A percentile compares a stretch with the other conserved stretches of the same genome.
Conservation (phyloP, 2,113 vertebrate species). For the Pimephales promelas region DNA sequence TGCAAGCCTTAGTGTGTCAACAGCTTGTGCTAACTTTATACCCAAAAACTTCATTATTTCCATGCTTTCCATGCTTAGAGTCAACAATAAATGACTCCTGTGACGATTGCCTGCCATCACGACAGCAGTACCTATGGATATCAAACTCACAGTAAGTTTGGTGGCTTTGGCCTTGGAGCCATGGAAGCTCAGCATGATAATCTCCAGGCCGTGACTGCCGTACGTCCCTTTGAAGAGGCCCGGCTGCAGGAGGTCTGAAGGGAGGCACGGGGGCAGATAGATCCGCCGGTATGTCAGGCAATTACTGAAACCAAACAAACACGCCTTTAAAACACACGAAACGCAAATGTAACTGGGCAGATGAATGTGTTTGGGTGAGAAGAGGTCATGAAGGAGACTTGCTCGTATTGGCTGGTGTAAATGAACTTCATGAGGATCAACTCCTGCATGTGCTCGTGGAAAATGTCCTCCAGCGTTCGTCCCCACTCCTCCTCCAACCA, state of each 20-base stretch:
- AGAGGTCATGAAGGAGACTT: slow-evolving; percentile 60
- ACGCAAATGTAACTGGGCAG: background rate
- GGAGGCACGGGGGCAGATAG: slow-evolving; percentile 88
- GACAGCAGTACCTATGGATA: background rate
- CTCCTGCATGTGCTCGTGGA: slow-evolving; percentile 98
- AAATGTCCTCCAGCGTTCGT: slow-evolving; percentile 95
- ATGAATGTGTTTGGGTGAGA: background rate
- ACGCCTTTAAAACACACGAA: background rate
- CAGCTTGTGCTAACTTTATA: background rate
- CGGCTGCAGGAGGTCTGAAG: slow-evolving; percentile 85
- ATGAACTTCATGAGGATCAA: slow-evolving; percentile 99
- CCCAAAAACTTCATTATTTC: background rate
- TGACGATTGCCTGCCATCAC: too few species aligned
- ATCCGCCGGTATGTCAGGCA: slow-evolving; percentile 97
- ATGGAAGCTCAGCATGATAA: slow-evolving; percentile 97
- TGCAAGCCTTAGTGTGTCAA: too few species aligned
- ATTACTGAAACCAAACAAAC: slow-evolving; percentile 80
- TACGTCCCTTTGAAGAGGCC: slow-evolving; percentile 99
- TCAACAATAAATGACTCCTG: background rate
- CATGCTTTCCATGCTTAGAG: background rate
- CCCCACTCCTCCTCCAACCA: slow-evolving; percentile 98
- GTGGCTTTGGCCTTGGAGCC: slow-evolving; percentile 85
- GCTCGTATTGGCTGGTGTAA: slow-evolving; percentile 99
- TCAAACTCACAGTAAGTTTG: slow-evolving; percentile 89
- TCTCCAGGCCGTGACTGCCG: slow-evolving; percentile 95